Conservation (phyloP, 2,888 invertebrate genomes). For the Meiosimyza decipiens region DNA sequence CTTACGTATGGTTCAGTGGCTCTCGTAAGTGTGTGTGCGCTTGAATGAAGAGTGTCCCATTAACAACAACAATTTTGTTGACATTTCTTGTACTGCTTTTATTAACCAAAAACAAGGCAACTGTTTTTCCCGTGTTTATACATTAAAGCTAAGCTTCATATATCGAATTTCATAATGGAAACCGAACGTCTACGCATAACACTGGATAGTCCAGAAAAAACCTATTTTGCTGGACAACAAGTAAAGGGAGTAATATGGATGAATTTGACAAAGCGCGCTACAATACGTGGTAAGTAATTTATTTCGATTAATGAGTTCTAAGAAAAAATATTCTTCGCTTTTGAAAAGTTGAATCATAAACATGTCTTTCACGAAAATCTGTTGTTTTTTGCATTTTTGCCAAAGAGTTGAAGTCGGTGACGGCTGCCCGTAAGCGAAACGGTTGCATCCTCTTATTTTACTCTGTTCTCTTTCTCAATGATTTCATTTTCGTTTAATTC, state of each 20-base stretch:
- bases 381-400: background rate
- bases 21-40: background rate
- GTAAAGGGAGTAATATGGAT: constrained; percentile 64
- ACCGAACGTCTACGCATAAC: constrained; percentile 64
- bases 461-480: constrained; percentile 6
- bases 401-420: constrained; percentile 3
- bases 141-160: background rate
- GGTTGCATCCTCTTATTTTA: background rate
- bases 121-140: background rate
- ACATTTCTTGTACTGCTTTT: background rate
- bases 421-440: background rate
- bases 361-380: background rate
- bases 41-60: too few species aligned
- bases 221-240: constrained; percentile 62
- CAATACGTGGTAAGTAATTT: constrained; percentile 62
- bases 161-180: constrained; percentile 51
- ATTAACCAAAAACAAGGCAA: too few species aligned
- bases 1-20: too few species aligned
- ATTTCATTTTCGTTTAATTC: constrained; percentile 11
- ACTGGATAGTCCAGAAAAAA: constrained; percentile 62
- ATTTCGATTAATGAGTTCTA: constrained; percentile 15
- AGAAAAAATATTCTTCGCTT: background rate
- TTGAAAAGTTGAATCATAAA: constrained; percentile 2
- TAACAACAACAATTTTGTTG: background rate
- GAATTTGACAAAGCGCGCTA: constrained; percentile 63